Evolutionary conservation across 1,140 invertebrate species (phyloP), one percentile per base, ranked within the genome.

Genomic region (Leptinotarsa lineolata): DNA sequence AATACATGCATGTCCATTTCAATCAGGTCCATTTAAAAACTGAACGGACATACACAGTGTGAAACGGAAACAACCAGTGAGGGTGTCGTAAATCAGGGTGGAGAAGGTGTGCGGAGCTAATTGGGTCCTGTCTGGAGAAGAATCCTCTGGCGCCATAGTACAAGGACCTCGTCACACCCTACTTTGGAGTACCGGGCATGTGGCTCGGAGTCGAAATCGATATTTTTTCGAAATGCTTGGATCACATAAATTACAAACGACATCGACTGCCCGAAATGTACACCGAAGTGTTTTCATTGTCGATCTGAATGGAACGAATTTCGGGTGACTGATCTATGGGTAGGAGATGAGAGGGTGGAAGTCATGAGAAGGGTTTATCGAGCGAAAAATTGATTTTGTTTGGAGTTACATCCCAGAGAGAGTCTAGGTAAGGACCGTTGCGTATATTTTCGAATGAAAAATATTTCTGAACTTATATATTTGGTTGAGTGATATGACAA

Each of bases 221-320:
- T 54, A 54, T 54, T 54, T 54, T 54, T 54, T 54, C 48, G 48
- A 54, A n/a, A 54, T 54, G n/a, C 48, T 54, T 3, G 15, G n/a
- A 54, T 18, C 15, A 54, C 48, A 54, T 54, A 54, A 54, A 54
- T 54, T 54, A 54, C 48, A 54, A 54, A 54, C 48, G 48, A 54
- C 48, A 54, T 54, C n/a, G n/a, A n/a, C 15, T 54, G 48, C 4
- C 4, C 48, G 48, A 54, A 54, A 54, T 54, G 48, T 54, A 54
- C 48, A 18, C 48, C n/a, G 48, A 18, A 18, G n/a, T 54, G 48
- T 54, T 54, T 54, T 54, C n/a, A 54, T 54, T 54, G 48, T 18
- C 6, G 48, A 54, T 54, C n/a, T 18, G 48, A 13, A 4, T 13
- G 48, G 48, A 54, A 54, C 48, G 16, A 54, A 54, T 54, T 3